Evolutionary conservation across 2,888 invertebrate genomes (phyloP), one percentile per base, ranked within the genome.

Genomic region (Melanophora roralis): DNA sequence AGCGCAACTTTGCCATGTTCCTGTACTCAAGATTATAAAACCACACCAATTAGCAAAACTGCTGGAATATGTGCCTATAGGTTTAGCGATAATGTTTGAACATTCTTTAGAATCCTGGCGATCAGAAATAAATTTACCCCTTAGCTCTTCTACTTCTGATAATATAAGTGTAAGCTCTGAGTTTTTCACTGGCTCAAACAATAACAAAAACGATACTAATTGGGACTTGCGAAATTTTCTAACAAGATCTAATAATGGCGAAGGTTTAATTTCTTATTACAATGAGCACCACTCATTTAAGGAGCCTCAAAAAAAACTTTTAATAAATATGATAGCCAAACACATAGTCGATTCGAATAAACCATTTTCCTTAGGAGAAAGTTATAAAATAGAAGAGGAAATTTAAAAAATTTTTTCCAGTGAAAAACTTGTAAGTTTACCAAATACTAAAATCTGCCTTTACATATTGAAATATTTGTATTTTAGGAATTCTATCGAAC

Each of bases 101-200:
- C 32, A 60, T 60, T 36, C 16, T 60, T 60, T 34, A 12, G 62
- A 62, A 45, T 47, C 62, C 16, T 47, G 62, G 62, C 11, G 47
- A 34, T 34, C n/a, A 2, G 43, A 62, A 47, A 62, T 62, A 2
- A 47, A 47, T 1, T 21, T n/a, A 19, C 34, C 62, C n/a, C n/a
- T 60, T 27, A n/a, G 6, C 6, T 9, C 8, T 55, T 19, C 19
- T 12, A 55, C 7, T 19, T 19, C 12, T 14, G 32, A 27, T 0
- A 60, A 27, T 43, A 14, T 27, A 5, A 60, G 12, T 9, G 1
- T 23, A 1, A 14, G 32, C 3, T 45, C 60, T 32, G 60, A 45
- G 9, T 2, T 19, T 19, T 45, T 16, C 0, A 16, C 8, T 16
- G 16, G 6, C 45, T 45, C 60, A 0, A 34, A 60, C 2, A 45